Evolutionary conservation across 2,113 vertebrate species (phyloP).

Genomic region (Conger conger): DNA sequence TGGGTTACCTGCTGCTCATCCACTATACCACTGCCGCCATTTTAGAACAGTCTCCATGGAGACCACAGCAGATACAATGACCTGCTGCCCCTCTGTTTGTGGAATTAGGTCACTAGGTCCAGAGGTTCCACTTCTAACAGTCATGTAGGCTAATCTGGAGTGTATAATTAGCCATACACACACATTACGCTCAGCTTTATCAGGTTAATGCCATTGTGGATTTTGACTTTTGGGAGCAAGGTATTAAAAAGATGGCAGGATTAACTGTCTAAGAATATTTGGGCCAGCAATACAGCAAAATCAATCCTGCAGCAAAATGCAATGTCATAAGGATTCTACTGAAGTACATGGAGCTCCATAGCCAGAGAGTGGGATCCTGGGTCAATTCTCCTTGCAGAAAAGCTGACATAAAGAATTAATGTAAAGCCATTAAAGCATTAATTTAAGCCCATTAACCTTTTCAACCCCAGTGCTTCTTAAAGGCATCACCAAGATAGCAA

Average conservation of each 20-base stretch:
- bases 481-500: background rate
- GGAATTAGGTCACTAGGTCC: background rate
- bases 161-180: slow-evolving; percentile 1
- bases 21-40: background rate
- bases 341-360: background rate
- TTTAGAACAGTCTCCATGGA: background rate
- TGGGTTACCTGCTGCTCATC: background rate
- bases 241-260: background rate
- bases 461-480: background rate
- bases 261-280: background rate
- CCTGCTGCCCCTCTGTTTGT: background rate
- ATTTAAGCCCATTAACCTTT: slow-evolving; percentile 4
- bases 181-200: slow-evolving; percentile 9
- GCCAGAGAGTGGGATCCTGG: background rate
- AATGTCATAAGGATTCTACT: background rate
- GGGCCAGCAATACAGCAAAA: background rate
- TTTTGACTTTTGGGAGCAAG: background rate
- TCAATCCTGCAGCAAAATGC: background rate
- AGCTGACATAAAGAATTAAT: slow-evolving; percentile 6
- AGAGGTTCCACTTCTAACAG: background rate
- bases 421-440: slow-evolving; percentile 11
- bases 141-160: background rate
- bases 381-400: background rate
- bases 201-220: slow-evolving; percentile 3
- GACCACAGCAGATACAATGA: background rate